Base-by-base conservation (phyloP, 2,797 vertebrate species). In the Macropus fuliginosus region DNA sequence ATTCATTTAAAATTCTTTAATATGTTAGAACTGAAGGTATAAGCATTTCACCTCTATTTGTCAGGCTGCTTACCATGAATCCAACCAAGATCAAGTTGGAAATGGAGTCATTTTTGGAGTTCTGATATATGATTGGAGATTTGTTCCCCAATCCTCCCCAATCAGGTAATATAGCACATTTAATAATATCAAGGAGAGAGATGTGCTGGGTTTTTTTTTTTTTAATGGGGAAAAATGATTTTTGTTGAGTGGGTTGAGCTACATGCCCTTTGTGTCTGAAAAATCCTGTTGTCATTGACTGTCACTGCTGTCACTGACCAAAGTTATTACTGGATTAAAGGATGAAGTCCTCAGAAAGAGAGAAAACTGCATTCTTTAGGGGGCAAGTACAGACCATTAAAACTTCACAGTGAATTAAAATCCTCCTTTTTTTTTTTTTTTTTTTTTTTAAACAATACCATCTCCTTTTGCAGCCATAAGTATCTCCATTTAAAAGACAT, bases 381-480 rank as follows among this genome's bases (percentile, higher is more conserved):
- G 95, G 95, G 66, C 9, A 50, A 27, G 90, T 96, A 95, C 27
- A 93, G 81, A 46, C 16, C 27, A 95, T 97, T 95, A 96, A 95
- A 98, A 98, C 96, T 96, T 95, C 96, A 90, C n/a, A 93, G 54
- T 92, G 50, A 96, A 95, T 94, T 95, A 95, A 13, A 66, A 9
- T 46, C 2, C 2, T 46, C 2, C 2, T 8, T 40, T 24, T 55
- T 97, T 95, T 74, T n/a, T 91, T 94, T 92, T 89, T n/a, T n/a
- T 8, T 40, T 24, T 55, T 97, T 95, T 74, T n/a, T 91, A 94
- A 94, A 57, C 56, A 66, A 56, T 34, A 96, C 92, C 87, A 74
- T 56, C 90, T 54, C 93, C 50, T 96, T 94, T 52, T 91, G 54
- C 52, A 97, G 46, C 56, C 90, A 91, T 92, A 93, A 96, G 92